A percentile compares a stretch with the other conserved stretches of the same genome.
Evolutionary conservation across 1,140 invertebrate genomes (phyloP).

Genomic region (Ganaspis sp.): DNA sequence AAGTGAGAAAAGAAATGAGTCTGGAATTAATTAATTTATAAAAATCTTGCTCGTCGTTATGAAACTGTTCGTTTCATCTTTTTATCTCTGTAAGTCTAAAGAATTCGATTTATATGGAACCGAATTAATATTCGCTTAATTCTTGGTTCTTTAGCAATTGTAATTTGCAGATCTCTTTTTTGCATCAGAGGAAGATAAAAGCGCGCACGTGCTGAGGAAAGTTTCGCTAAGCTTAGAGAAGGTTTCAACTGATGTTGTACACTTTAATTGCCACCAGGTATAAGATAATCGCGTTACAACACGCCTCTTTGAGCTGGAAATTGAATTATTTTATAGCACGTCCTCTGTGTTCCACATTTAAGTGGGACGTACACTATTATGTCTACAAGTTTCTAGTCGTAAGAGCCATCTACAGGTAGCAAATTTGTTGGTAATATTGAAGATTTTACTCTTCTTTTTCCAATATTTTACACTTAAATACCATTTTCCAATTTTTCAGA

Average conservation of each 20-base stretch:
- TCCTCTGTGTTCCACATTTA: constrained; percentile 43
- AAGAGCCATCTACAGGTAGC: neutral
- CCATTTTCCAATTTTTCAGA: too few species aligned
- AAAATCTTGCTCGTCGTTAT: too few species aligned
- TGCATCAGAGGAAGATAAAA: constrained; percentile 37
- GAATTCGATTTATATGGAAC: neutral
- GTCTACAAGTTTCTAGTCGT: constrained; percentile 12
- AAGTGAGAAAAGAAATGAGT: too few species aligned
- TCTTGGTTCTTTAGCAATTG: neutral
- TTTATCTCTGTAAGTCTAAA: neutral
- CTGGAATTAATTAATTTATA: too few species aligned
- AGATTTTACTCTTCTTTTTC: too few species aligned
- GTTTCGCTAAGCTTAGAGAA: constrained; percentile 31
- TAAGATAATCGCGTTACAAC: constrained; percentile 61
- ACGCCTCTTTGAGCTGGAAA: constrained; percentile 65
- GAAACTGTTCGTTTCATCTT: neutral
- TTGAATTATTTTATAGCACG: constrained; percentile 66
- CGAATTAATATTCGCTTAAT: constrained; percentile 3
- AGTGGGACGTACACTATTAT: constrained; percentile 37
- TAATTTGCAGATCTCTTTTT: constrained; percentile 2
- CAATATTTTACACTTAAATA: too few species aligned
- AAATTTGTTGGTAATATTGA: too few species aligned
- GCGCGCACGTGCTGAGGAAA: constrained; percentile 50
- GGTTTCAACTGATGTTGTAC: constrained; percentile 47
- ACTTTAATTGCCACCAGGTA: constrained; percentile 56